Conservation (phyloP, 1,140 invertebrate species). For the Conopomorpha cramerella region DNA sequence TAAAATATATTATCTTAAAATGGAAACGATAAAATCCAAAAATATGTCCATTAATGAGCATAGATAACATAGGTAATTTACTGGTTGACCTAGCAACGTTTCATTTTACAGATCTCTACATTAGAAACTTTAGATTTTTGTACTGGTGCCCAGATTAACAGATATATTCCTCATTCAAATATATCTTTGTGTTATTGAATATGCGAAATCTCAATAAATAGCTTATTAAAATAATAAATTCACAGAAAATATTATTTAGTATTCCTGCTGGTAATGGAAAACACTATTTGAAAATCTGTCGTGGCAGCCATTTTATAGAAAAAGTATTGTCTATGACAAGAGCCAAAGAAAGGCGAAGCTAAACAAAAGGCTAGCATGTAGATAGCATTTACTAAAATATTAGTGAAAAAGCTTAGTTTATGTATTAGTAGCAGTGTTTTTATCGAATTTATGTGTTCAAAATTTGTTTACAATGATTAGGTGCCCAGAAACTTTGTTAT, state of each 20-base stretch:
- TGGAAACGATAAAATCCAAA: too few species aligned
- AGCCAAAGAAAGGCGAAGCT: conserved; percentile 58
- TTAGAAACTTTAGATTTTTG: too few species aligned
- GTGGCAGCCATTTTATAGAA: conserved; percentile 56
- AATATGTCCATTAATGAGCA: too few species aligned
- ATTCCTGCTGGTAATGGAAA: conserved; percentile 14
- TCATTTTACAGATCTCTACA: too few species aligned
- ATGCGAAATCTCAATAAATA: too few species aligned
- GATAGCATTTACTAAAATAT: conserved; percentile 47
- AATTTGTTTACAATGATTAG: conserved; percentile 15
- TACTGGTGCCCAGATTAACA: too few species aligned
- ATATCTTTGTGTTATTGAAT: too few species aligned
- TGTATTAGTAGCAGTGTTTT: conserved; percentile 21
- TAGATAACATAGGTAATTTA: too few species aligned
- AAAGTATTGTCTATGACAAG: conserved; percentile 39
- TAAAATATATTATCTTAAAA: too few species aligned
- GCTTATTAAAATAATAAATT: too few species aligned
- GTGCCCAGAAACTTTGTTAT: conserved; percentile 26
- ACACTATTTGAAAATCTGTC: conserved; percentile 24
- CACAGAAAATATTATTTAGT: neutral
- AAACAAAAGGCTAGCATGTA: conserved; percentile 59
- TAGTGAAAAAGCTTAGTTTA: conserved; percentile 31
- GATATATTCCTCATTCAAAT: too few species aligned
- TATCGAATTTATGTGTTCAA: conserved; percentile 20
- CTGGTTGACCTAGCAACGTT: too few species aligned